Evolutionary conservation across 2,797 vertebrate species (phyloP).

Genomic region (Acrossocheilus fasciatus): DNA sequence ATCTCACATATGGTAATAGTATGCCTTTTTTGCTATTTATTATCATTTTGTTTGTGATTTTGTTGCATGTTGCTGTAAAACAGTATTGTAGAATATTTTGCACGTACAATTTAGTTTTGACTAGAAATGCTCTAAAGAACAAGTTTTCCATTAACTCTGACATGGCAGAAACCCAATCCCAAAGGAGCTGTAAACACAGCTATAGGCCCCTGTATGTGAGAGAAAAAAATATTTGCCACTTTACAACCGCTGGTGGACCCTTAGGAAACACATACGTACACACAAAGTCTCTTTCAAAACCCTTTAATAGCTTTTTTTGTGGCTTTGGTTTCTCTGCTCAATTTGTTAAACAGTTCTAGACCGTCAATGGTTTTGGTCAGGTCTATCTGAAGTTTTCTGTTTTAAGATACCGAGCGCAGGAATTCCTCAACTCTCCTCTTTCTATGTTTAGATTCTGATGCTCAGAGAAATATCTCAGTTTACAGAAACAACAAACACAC

Average conservation of each 20-base stretch:
- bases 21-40: not conserved
- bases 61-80: not conserved
- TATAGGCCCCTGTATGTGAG: not conserved
- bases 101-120: not conserved
- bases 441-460: slow-evolving; percentile 50
- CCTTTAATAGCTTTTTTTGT: not conserved
- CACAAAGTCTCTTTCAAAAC: not conserved
- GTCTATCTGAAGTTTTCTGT: not conserved
- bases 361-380: not conserved
- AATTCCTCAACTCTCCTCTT: not conserved
- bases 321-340: not conserved
- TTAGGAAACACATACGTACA: not conserved
- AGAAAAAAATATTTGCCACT: slow-evolving; percentile 16
- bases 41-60: not conserved
- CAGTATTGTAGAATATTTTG: not conserved
- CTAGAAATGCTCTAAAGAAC: not conserved
- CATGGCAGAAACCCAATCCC: not conserved
- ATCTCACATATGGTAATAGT: not conserved
- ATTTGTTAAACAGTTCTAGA: not conserved
- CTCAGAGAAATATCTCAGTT: slow-evolving; percentile 49
- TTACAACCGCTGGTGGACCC: slow-evolving; percentile 13
- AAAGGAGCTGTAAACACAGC: not conserved
- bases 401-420: not conserved
- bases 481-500: slow-evolving; percentile 53
- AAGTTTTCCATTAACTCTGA: slow-evolving; percentile 18